These are phyloP conservation scores for Hylaeus anthracinus DNA, from an alignment of 1,140 invertebrate genomes.

Conservation along the genomic window DNA sequence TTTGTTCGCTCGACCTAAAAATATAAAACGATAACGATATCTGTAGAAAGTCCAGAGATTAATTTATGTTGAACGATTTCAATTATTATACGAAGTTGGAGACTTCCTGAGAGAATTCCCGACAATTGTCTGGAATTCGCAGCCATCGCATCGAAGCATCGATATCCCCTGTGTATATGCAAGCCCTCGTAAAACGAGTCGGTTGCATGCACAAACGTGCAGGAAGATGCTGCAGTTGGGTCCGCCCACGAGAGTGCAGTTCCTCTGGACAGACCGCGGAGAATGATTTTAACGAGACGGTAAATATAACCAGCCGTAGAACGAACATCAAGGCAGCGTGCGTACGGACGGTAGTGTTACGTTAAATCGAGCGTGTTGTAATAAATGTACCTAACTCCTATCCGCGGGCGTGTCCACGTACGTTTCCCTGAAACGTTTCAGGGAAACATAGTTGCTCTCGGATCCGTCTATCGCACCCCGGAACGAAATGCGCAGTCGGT, in stretches of 20 bases:
- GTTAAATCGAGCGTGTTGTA: conserved; percentile 16
- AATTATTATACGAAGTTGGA: no score
- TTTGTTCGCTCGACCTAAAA: no score
- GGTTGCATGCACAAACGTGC: not conserved
- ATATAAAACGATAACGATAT: no score
- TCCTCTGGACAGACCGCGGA: not conserved
- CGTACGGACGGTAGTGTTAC: not conserved
- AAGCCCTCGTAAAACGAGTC: no score
- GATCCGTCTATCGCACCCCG: no score
- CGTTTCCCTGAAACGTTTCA: not conserved
- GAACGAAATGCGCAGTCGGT: no score
- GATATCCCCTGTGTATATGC: no score
- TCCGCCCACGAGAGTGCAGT: conserved; percentile 10
- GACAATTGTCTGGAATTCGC: no score
- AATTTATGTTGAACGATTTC: no score
- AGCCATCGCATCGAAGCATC: no score
- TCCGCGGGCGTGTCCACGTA: not conserved
- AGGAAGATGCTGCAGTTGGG: not conserved
- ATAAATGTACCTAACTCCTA: not conserved
- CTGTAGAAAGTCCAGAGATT: no score
- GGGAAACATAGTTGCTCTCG: not conserved
- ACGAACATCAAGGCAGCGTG: not conserved
- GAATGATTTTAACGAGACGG: conserved; percentile 61
- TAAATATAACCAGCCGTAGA: conserved; percentile 61
- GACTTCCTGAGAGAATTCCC: no score